Evolutionary conservation across 2,888 invertebrate species (phyloP).

Genomic region (Orthosia cruda): DNA sequence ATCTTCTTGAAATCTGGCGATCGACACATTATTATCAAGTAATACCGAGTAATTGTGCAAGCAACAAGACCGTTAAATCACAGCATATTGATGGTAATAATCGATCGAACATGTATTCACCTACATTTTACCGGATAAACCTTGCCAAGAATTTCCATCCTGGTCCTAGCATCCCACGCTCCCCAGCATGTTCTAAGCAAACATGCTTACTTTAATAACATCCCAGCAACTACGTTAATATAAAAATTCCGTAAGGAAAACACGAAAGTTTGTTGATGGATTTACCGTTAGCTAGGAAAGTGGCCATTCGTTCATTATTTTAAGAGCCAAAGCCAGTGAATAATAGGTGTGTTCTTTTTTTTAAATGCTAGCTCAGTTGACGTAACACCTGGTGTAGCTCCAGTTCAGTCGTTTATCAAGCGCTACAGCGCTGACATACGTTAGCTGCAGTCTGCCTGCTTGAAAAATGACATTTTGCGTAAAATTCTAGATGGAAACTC

Average conservation of each 20-base stretch:
- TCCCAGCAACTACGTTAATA: background rate
- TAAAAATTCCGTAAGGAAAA: conserved; percentile 2
- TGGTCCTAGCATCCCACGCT: background rate
- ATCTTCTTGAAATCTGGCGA: no score
- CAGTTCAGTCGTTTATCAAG: conserved; percentile 18
- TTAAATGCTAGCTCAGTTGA: background rate
- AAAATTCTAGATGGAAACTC: background rate
- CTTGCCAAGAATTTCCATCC: background rate
- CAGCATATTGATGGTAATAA: no score
- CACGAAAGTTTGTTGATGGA: background rate
- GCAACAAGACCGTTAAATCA: no score
- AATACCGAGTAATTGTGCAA: no score
- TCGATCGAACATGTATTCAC: background rate
- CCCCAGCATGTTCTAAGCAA: background rate
- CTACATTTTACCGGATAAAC: background rate
- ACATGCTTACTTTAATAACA: conserved; percentile 16
- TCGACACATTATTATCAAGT: no score
- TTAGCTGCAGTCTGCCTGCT: background rate
- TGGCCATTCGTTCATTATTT: background rate
- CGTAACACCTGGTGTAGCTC: background rate
- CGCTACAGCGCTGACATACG: background rate
- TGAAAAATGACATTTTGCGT: background rate
- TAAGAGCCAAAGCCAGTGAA: background rate
- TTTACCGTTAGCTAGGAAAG: background rate
- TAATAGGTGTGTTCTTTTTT: background rate